Evolutionary conservation across 2,888 invertebrate species (phyloP).

Genomic region (Icerya purchasi): DNA sequence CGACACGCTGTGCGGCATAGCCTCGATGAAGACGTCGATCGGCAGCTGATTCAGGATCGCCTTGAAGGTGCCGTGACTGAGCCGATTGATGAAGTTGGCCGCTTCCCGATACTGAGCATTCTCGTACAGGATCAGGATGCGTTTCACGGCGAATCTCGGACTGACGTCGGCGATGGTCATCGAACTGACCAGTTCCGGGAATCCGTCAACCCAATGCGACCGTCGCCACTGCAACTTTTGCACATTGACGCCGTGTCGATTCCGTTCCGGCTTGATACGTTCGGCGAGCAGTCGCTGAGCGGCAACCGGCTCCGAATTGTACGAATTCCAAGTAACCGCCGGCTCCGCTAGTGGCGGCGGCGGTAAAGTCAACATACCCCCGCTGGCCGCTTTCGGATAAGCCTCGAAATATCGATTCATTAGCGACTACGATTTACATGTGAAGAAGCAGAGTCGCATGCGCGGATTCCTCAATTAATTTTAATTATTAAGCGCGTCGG

Average conservation of each 20-base stretch:
- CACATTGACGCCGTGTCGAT: constrained; percentile 29
- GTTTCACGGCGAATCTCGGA: constrained; percentile 29
- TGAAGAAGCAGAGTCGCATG: too few relatives aligned
- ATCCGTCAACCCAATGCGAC: constrained; percentile 23
- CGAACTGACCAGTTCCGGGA: constrained; percentile 22
- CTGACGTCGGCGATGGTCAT: constrained; percentile 25
- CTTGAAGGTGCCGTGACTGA: constrained; percentile 59
- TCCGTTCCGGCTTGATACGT: constrained; percentile 42
- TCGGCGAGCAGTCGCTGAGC: constrained; percentile 36
- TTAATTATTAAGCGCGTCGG: too few relatives aligned
- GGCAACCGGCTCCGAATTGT: constrained; percentile 21
- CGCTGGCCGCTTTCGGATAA: constrained; percentile 16
- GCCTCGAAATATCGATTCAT: constrained; percentile 22
- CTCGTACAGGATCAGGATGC: constrained; percentile 58
- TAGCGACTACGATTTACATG: too few relatives aligned
- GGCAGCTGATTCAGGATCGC: constrained; percentile 37
- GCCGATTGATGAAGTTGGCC: constrained; percentile 55
- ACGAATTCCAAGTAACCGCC: constrained; percentile 21
- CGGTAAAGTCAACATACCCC: constrained; percentile 18
- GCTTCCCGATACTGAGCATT: constrained; percentile 78
- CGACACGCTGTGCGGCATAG: constrained; percentile 67
- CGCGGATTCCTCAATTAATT: too few relatives aligned
- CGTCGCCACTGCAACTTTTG: constrained; percentile 23
- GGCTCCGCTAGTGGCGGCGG: constrained; percentile 20
- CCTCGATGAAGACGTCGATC: constrained; percentile 67